Evolutionary conservation across 2,888 invertebrate genomes (phyloP).

Genomic region (Calephelis perditalis): DNA sequence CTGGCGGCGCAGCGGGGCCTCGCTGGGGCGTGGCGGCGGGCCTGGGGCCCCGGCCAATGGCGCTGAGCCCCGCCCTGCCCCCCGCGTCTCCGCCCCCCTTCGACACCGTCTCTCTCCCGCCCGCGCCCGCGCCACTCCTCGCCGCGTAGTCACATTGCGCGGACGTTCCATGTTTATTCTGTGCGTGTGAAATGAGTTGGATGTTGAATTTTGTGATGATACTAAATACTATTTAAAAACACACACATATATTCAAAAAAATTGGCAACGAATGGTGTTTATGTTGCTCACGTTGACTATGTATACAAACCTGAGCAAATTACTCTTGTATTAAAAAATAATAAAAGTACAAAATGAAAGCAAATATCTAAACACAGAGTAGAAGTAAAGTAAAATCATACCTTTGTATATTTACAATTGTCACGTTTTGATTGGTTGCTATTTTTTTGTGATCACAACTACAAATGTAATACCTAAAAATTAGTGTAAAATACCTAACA

Average conservation of each 20-base stretch:
- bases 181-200: conserved; percentile 5
- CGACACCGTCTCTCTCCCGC: conserved; percentile 38
- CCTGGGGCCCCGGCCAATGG: conserved; percentile 42
- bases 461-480: too few relatives aligned
- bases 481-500: too few relatives aligned
- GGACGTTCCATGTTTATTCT: conserved; percentile 14
- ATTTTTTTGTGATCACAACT: too few relatives aligned
- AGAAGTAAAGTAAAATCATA: too few relatives aligned
- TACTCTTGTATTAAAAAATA: too few relatives aligned
- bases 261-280: too few relatives aligned
- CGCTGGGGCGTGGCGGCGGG: conserved; percentile 46
- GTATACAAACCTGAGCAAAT: too few relatives aligned
- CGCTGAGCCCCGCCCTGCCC: conserved; percentile 52
- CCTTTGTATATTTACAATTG: too few relatives aligned
- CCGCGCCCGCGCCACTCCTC: conserved; percentile 37
- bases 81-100: conserved; percentile 31
- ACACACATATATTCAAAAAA: background rate
- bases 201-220: conserved; percentile 6
- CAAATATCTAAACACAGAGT: too few relatives aligned
- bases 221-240: background rate
- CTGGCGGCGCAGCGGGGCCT: conserved; percentile 58
- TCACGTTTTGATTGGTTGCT: too few relatives aligned
- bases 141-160: conserved; percentile 26
- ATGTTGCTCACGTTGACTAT: too few relatives aligned
- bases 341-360: too few relatives aligned